Percentiles rank a stretch among this genome's conserved stretches.
Evolutionary conservation across 2,797 vertebrate species (phyloP).

Genomic region (Epinephelus coioides): DNA sequence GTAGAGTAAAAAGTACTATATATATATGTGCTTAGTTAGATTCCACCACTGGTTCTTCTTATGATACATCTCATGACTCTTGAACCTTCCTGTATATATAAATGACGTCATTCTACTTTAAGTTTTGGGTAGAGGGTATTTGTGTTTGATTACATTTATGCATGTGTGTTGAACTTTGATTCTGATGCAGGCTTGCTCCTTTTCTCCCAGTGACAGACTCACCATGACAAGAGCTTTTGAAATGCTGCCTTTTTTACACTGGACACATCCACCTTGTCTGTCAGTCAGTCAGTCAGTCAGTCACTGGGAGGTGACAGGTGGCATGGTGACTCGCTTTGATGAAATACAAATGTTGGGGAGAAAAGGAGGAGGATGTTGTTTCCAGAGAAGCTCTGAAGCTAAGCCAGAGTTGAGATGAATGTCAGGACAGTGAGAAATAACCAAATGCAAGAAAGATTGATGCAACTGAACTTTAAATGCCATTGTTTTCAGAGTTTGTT

Average conservation of each 20-base stretch:
- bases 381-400: constrained; percentile 32
- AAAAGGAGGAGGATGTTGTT: constrained; percentile 11
- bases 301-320: constrained; percentile 29
- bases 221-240: too few species aligned
- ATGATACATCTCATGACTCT: background rate
- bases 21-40: too few species aligned
- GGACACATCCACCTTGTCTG: too few species aligned
- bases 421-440: constrained; percentile 3
- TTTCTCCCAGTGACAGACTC: constrained; percentile 3
- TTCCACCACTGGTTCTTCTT: background rate
- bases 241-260: too few species aligned
- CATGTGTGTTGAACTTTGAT: background rate
- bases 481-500: constrained; percentile 83
- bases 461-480: constrained; percentile 15
- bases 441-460: background rate
- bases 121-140: background rate
- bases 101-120: background rate
- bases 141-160: background rate
- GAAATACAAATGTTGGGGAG: constrained; percentile 25
- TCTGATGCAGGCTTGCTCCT: background rate
- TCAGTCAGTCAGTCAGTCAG: background rate
- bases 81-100: background rate
- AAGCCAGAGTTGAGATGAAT: constrained; percentile 19
- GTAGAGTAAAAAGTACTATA: too few species aligned
- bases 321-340: constrained; percentile 19